Conservation (phyloP, 2,888 invertebrate species). For the Carcina quercana region DNA sequence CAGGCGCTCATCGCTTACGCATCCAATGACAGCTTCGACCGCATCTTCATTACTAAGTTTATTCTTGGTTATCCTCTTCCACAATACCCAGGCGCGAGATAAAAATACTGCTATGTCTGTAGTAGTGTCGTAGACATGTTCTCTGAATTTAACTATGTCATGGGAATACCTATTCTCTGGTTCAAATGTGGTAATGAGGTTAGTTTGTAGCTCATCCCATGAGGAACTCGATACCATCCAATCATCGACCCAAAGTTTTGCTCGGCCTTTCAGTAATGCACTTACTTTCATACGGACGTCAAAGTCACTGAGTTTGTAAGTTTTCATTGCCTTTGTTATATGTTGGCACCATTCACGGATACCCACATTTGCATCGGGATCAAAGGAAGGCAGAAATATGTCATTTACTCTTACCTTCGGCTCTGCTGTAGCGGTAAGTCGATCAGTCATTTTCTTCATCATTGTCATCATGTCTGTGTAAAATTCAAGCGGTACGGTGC, state of each 20-base stretch:
- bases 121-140: conserved; percentile 19
- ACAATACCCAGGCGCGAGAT: conserved; percentile 24
- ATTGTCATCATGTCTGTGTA: background rate
- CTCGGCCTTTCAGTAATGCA: conserved; percentile 14
- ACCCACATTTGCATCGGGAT: conserved; percentile 10
- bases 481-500: background rate
- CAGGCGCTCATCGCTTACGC: conserved; percentile 21
- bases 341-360: conserved; percentile 12
- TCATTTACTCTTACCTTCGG: conserved; percentile 11
- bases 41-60: conserved; percentile 17
- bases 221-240: conserved; percentile 14
- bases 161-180: conserved; percentile 25
- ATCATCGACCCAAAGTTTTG: conserved; percentile 13
- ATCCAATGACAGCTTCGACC: conserved; percentile 24
- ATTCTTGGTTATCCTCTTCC: conserved; percentile 22
- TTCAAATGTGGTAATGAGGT: conserved; percentile 16
- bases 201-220: conserved; percentile 11
- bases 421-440: conserved; percentile 1
- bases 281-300: conserved; percentile 14
- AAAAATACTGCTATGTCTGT: conserved; percentile 23
- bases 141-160: conserved; percentile 19
- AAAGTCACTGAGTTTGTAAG: background rate
- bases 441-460: background rate
- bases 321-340: conserved; percentile 2
- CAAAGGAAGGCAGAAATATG: conserved; percentile 12